Evolutionary conservation across 2,113 vertebrate genomes (phyloP), one percentile per base, ranked within the genome.

Genomic region (Solea senegalensis): DNA sequence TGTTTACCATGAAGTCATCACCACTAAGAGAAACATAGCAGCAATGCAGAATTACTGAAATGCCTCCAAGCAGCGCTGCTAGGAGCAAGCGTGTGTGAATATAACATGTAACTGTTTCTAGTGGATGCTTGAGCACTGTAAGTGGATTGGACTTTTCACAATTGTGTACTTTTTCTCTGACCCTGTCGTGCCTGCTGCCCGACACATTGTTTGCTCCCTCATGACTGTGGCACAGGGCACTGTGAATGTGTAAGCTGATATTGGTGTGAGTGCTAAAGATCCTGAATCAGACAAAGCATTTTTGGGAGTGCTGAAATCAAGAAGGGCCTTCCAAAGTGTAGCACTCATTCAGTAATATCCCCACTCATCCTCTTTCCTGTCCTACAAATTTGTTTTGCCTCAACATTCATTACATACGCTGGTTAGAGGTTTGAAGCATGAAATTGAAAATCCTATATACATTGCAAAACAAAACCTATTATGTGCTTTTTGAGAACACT

Each of bases 231-330:
- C 78, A 60, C 84, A 72, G 86, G 58, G 69, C 81, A 45, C 59
- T 44, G 82, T 50, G 78, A 78, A 48, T 53, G 76, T 83, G 91
- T 89, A 95, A 98, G 94, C 92, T 92, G 96, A 99, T 99, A 97
- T 94, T 90, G 95, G 96, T 97, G 97, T 95, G 96, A 98, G 95
- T 95, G 64, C 83, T 89, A 84, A 94, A 91, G 94, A 93, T 93
- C 94, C 86, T 92, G 90, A 72, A 90, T 93, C 90, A 92, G 95
- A 97, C 96, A 95, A 95, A 96, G 95, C 94, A 62, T 94, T 97
- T 81, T 81, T 88, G 92, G 94, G 93, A 95, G 93, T 91, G 94
- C 93, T 96, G 95, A 96, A 97, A 96, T 94, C 92, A 85, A 92
- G 94, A 90, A 88, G 87, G 78, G 72, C 87, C 92, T 65, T 95